A percentile compares a stretch with the other conserved stretches of the same genome.
phyloP scores from a whole-genome alignment of 2,113 vertebrate species.

The Tinamus guttatus region DNA sequence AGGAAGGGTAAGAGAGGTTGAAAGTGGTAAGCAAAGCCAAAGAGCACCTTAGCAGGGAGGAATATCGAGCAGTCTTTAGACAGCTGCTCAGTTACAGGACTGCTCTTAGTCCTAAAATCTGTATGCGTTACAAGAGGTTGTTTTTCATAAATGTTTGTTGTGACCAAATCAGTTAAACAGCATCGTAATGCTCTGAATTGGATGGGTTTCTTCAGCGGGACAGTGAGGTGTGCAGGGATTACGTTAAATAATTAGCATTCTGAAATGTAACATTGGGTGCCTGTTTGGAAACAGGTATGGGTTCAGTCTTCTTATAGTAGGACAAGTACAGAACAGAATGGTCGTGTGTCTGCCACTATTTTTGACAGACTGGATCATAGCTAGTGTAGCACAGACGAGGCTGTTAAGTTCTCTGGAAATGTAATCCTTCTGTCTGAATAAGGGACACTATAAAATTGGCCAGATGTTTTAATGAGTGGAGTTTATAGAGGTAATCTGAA shows the following conservation, averaged over 20 bases:
- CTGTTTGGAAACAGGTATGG: background rate
- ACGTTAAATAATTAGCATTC: background rate
- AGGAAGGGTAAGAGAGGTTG: constrained; percentile 31
- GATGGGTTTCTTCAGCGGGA: background rate
- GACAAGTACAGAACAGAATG: background rate
- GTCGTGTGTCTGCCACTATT: background rate
- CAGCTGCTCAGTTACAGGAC: background rate
- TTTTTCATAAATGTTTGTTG: background rate
- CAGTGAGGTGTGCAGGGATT: background rate
- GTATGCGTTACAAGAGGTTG: background rate
- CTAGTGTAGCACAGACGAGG: background rate
- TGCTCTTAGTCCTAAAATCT: background rate
- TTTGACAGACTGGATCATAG: background rate
- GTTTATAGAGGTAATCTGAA: constrained; percentile 27
- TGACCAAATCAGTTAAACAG: background rate
- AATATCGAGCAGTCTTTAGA: background rate
- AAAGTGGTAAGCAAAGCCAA: constrained; percentile 40
- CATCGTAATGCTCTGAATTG: background rate
- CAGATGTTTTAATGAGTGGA: constrained; percentile 4
- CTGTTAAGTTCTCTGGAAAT: constrained; percentile 19
- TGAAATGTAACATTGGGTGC: background rate
- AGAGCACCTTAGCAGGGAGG: background rate
- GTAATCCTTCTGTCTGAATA: constrained; percentile 9
- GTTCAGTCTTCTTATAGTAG: background rate
- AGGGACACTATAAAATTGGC: constrained; percentile 16